Evolutionary conservation across 2,797 vertebrate species (phyloP), one percentile per base, ranked within the genome.

Genomic region (Epinephelus coioides): DNA sequence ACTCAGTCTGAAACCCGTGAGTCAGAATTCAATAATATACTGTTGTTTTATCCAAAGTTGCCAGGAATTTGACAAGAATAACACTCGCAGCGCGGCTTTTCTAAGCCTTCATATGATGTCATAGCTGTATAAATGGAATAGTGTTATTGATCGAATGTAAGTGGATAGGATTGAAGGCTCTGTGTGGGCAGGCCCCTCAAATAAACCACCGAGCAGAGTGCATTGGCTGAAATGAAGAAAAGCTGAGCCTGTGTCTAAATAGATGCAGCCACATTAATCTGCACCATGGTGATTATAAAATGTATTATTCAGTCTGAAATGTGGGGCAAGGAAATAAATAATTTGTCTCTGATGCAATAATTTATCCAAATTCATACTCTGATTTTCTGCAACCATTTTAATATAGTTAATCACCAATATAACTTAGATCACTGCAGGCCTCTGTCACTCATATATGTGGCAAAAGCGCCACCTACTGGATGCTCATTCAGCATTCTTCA

Each of bases 101-200:
- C 76, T 60, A 56, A 85, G 74, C 81, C 59, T 72, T 68, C 64
- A 40, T 49, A 79, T 92, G 91, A 90, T 89, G 87, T 92, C 91
- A 93, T 88, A 34, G 79, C 76, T 63, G 73, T 82, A 82, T 82
- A 83, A 92, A 91, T 81, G 88, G 84, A 82, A 86, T 81, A 78
- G 84, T 84, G 86, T 57, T 92, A 92, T 92, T 89, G 91, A 92
- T 90, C 55, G 54, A 64, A 76, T 90, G 89, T 84, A 90, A 92
- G 87, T 90, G 88, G 89, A 92, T 82, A 86, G 85, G 83, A 86
- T 49, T 86, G 81, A 88, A 87, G 78, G 77, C 77, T 79, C 17
- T 79, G 60, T 86, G 88, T 90, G 84, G 67, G 84, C 79, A 84
- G 79, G 69, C 53, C 69, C 73, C 70, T 76, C 59, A 81, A 81